A percentile compares a stretch with the other conserved stretches of the same genome.
These are phyloP conservation scores for Polylopha cassiicola DNA, from an alignment of 2,888 invertebrate genomes.

Conservation along the genomic window DNA sequence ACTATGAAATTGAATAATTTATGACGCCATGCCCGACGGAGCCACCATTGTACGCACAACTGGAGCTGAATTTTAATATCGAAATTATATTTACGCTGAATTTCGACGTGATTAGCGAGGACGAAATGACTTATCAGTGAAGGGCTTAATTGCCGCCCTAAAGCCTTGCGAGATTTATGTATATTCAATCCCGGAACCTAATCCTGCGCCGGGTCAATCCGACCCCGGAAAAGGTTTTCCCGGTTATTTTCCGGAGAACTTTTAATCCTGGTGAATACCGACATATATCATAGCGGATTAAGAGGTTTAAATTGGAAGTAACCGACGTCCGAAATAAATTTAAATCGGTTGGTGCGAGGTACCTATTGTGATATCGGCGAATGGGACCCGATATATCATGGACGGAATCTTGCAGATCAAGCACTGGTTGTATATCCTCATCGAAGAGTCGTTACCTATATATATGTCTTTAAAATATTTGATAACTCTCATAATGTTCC, in stretches of 20 bases:
- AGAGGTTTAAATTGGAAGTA: constrained; percentile 79
- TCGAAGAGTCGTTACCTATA: too few species aligned
- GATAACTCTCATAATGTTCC: too few species aligned
- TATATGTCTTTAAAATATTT: too few species aligned
- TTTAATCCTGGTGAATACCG: constrained; percentile 77
- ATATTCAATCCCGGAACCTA: constrained; percentile 76
- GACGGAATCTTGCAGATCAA: constrained; percentile 58
- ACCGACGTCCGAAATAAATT: constrained; percentile 78
- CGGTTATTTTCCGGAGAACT: constrained; percentile 78
- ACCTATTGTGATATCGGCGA: constrained; percentile 69
- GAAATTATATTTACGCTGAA: constrained; percentile 53
- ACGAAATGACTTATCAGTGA: constrained; percentile 58
- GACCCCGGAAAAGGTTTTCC: constrained; percentile 77
- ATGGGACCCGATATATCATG: constrained; percentile 68
- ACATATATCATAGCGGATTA: constrained; percentile 78
- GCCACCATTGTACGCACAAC: constrained; percentile 62
- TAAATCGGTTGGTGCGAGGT: constrained; percentile 75
- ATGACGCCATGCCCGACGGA: constrained; percentile 60
- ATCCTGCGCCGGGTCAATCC: constrained; percentile 75
- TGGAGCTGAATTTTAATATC: constrained; percentile 72
- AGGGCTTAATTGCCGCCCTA: constrained; percentile 72
- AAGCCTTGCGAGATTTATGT: constrained; percentile 74
- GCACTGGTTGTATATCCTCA: too few species aligned
- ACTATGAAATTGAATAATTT: constrained; percentile 77
- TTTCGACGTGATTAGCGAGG: constrained; percentile 53